These are phyloP conservation scores for Tetragnatha versicolor DNA, from an alignment of 1,140 invertebrate genomes.

Conservation along the genomic window DNA sequence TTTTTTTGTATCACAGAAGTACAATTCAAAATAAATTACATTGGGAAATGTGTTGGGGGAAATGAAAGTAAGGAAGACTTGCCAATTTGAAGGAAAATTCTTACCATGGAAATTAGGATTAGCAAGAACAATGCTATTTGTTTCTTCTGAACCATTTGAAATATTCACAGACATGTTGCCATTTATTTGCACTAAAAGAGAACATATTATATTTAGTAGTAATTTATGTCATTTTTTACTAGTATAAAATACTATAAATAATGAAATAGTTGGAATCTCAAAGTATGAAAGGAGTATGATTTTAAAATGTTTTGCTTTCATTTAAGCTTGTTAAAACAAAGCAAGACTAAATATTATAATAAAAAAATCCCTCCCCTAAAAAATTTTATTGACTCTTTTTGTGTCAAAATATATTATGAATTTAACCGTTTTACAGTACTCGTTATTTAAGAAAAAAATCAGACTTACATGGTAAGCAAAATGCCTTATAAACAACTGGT, in stretches of 20 bases:
- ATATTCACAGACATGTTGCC: neutral
- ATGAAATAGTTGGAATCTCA: neutral
- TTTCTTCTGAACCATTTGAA: neutral
- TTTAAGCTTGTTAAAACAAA: too few species aligned
- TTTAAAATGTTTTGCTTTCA: neutral
- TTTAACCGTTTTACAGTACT: too few species aligned
- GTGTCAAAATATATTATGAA: too few species aligned
- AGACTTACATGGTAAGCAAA: slow-evolving; percentile 3
- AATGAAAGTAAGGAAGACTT: neutral
- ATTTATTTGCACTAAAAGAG: neutral
- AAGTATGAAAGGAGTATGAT: neutral
- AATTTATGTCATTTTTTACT: too few species aligned
- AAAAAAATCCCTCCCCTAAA: too few species aligned
- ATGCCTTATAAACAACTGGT: neutral
- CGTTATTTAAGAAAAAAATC: too few species aligned
- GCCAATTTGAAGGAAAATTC: neutral
- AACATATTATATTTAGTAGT: neutral
- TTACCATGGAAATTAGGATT: neutral
- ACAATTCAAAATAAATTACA: neutral
- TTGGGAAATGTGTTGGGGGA: too few species aligned
- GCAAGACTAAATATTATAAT: too few species aligned
- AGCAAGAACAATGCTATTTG: neutral
- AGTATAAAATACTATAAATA: too few species aligned
- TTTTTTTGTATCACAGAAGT: neutral
- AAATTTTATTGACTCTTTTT: too few species aligned